Conservation (phyloP, 2,113 vertebrate species). For the Calidris pygmaea region DNA sequence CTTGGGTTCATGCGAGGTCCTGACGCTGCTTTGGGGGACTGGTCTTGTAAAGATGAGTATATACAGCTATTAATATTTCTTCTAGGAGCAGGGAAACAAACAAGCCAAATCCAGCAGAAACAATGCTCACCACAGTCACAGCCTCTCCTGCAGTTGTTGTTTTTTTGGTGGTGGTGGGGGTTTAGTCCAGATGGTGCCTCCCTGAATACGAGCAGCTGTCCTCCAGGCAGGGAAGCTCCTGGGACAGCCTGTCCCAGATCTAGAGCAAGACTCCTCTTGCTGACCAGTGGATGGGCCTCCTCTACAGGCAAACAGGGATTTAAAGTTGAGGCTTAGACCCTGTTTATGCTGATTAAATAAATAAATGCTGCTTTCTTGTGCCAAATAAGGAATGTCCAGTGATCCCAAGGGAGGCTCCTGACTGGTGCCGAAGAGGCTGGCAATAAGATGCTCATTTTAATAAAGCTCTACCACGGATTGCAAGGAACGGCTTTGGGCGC, state of each 20-base stretch:
- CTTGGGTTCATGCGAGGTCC: background rate
- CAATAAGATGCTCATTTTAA: background rate
- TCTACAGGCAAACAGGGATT: rapidly evolving
- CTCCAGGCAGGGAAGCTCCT: background rate
- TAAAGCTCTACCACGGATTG: rapidly evolving
- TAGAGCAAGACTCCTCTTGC: background rate
- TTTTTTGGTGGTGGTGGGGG: background rate
- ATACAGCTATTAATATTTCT: background rate
- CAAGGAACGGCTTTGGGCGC: background rate
- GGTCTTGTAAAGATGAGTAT: background rate
- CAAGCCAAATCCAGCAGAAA: background rate
- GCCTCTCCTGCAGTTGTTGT: background rate
- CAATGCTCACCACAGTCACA: background rate
- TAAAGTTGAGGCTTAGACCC: background rate
- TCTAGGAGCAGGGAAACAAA: background rate
- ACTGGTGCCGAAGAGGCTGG: background rate
- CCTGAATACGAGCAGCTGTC: background rate
- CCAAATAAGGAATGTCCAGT: background rate
- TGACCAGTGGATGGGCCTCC: background rate
- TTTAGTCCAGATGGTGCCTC: background rate
- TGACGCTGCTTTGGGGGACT: background rate
- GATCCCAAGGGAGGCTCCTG: background rate
- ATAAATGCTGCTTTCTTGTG: background rate
- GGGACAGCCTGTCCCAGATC: rapidly evolving
- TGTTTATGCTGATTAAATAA: background rate